phyloP scores from a whole-genome alignment of 2,797 vertebrate species.

The Parauchenoglanis ngamensis region DNA sequence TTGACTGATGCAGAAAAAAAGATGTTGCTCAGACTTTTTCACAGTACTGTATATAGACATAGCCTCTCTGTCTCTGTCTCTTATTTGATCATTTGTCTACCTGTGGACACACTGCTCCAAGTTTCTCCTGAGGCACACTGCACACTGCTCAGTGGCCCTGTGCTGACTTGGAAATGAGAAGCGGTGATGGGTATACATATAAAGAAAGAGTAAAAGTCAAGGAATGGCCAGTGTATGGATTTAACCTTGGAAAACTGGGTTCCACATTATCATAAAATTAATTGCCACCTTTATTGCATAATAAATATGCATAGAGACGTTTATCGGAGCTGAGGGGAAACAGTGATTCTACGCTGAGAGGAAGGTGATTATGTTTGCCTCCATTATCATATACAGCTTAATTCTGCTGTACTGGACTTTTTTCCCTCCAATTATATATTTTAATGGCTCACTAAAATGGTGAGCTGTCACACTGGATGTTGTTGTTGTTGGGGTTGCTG shows the following conservation, averaged over 20 bases:
- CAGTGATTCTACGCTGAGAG: constrained; percentile 56
- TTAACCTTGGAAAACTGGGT: constrained; percentile 70
- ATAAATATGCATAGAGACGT: constrained; percentile 66
- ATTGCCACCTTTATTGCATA: constrained; percentile 68
- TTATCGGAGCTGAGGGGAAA: constrained; percentile 62
- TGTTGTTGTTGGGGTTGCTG: not conserved
- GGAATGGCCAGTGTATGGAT: constrained; percentile 26
- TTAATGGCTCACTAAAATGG: constrained; percentile 44
- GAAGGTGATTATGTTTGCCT: constrained; percentile 61
- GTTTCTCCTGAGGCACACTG: constrained; percentile 15
- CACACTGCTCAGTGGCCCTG: not conserved
- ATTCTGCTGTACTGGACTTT: constrained; percentile 48
- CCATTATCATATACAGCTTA: constrained; percentile 63
- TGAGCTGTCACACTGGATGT: constrained; percentile 29
- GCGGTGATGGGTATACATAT: not conserved
- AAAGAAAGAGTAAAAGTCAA: not conserved
- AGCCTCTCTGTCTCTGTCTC: constrained; percentile 9
- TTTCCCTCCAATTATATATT: constrained; percentile 37
- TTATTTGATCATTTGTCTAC: constrained; percentile 24
- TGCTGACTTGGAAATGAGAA: constrained; percentile 16
- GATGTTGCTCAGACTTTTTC: constrained; percentile 1
- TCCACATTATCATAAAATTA: constrained; percentile 72
- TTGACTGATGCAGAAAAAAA: constrained; percentile 13
- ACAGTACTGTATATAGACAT: not conserved
- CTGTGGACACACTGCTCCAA: constrained; percentile 7